phyloP scores from a whole-genome alignment of 2,797 vertebrate genomes.

The Sebastes goodei region DNA sequence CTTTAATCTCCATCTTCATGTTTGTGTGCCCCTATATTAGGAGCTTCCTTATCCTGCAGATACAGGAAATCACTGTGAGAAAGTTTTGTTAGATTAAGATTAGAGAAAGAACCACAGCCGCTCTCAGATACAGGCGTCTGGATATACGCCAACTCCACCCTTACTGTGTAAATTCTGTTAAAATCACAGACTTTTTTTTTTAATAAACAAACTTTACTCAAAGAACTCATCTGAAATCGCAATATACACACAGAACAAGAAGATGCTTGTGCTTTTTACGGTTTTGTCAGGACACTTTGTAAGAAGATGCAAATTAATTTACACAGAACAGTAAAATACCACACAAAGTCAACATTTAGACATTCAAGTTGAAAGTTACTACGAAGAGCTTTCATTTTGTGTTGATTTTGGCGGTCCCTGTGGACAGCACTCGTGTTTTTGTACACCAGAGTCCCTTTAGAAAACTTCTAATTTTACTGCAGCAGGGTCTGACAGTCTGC shows the following conservation, averaged over 20 bases:
- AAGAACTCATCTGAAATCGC: not conserved
- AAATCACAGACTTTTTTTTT: not conserved
- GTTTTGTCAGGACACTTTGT: conserved; percentile 21
- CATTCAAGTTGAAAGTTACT: not conserved
- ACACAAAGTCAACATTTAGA: conserved; percentile 37
- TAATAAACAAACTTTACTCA: not conserved
- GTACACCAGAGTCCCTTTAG: not conserved
- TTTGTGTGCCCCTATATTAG: conserved; percentile 34
- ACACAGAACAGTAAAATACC: conserved; percentile 36
- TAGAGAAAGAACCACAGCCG: conserved; percentile 37
- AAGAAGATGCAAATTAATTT: conserved; percentile 29
- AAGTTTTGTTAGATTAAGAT: conserved; percentile 51
- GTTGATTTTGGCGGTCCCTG: not conserved
- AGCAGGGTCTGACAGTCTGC: not conserved
- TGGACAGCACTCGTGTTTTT: not conserved
- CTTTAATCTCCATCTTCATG: conserved; percentile 41
- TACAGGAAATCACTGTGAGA: conserved; percentile 68
- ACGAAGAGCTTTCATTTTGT: not conserved
- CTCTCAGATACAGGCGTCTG: conserved; percentile 46
- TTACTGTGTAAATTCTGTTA: not conserved
- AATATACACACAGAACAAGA: not conserved
- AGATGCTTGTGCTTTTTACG: not conserved
- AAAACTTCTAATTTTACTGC: not conserved
- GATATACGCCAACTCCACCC: conserved; percentile 18
- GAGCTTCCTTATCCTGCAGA: conserved; percentile 51